A percentile compares a stretch with the other conserved stretches of the same genome.
phyloP scores from a whole-genome alignment of 1,140 invertebrate genomes.

The Lycorma delicatula region DNA sequence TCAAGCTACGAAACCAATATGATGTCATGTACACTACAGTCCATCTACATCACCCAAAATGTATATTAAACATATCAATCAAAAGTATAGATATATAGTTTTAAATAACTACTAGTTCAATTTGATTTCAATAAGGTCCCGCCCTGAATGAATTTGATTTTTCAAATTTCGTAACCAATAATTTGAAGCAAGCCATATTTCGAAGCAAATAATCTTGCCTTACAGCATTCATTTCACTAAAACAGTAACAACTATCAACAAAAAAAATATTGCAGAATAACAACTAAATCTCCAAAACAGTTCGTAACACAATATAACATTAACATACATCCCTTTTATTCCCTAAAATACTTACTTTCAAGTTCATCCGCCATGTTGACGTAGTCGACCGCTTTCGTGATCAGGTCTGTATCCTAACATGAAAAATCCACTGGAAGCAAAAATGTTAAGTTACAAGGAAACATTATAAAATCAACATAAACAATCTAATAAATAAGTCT shows the following conservation, averaged over 20 bases:
- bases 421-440: neutral
- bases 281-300: neutral
- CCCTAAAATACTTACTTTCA: constrained; percentile 28
- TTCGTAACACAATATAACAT: constrained; percentile 10
- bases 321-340: constrained; percentile 8
- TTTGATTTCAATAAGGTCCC: neutral
- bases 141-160: constrained; percentile 11
- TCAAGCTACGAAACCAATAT: neutral
- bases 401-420: neutral
- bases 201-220: neutral
- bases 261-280: neutral
- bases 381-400: constrained; percentile 14
- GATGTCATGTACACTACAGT: neutral
- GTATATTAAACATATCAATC: neutral
- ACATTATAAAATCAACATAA: neutral
- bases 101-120: neutral
- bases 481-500: neutral
- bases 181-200: neutral
- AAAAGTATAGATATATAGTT: neutral
- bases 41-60: neutral
- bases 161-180: constrained; percentile 7
- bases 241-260: neutral
- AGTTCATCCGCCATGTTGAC: constrained; percentile 32
- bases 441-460: neutral
- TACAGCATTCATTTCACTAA: neutral